Evolutionary conservation across 2,888 invertebrate species (phyloP), one percentile per base, ranked within the genome.

Genomic region (Adela reaumurella): DNA sequence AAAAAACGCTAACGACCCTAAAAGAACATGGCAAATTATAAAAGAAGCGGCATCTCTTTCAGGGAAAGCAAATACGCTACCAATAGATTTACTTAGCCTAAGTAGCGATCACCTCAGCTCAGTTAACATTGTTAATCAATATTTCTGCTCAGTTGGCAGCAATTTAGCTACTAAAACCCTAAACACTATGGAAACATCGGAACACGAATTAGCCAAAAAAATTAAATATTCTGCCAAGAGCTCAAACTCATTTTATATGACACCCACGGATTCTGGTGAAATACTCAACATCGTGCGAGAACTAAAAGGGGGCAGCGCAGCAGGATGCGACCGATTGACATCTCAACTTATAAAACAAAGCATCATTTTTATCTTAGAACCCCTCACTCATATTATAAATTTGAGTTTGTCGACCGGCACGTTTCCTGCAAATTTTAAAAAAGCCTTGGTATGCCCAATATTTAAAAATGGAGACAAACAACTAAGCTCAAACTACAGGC

Each of bases 381-480:
- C 45, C 16, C 16, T 24, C 19, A 46, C 35, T 18, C 35, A 35
- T 35, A 46, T 35, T 35, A 35, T 29, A 11, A 35, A 46, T 35
- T 17, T 46, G 18, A 46, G 46, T 35, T 18, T 46, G 3, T 46
- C 46, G 17, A 35, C 46, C 5, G 35, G 46, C 17, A 18, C 24
- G 18, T 46, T 46, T 17, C 46, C 46, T 35, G 17, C 29, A 17
- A 18, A 20, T 35, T 35, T 46, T 35, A 46, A 46, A 46, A 46
- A 46, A 35, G 29, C 45, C 10, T 20, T 46, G 3, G 18, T 46
- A 17, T 17, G 29, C 17, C 35, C 46, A 16, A 46, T 46, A 35
- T 46, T 46, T 17, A 46, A 46, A 35, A 19, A 46, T 17, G 46
- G 46, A 2, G 35, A 46, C 24, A 19, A 18, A 17, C 11, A 35